Evolutionary conservation across 1,140 invertebrate genomes (phyloP).

Genomic region (Drosophila equinoxialis): DNA sequence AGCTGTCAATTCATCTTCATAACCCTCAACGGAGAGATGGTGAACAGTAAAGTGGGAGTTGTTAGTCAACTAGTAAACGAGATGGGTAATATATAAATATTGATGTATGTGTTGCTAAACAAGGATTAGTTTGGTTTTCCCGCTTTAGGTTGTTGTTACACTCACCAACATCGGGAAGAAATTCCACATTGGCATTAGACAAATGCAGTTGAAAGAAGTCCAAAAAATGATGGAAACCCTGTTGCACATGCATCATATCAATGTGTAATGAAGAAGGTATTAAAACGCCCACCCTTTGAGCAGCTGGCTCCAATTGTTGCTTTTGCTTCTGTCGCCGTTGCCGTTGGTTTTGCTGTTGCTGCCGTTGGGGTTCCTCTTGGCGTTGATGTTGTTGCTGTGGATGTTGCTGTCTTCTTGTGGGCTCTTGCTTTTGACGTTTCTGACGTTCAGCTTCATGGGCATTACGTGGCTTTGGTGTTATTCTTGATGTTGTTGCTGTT

Average conservation of each 20-base stretch:
- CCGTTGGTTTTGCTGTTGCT: conserved; percentile 34
- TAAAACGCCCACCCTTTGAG: conserved; percentile 69
- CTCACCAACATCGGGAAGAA: conserved; percentile 76
- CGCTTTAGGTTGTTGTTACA: conserved; percentile 29
- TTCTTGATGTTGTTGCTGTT: conserved; percentile 28
- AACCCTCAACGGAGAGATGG: not conserved
- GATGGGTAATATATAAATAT: not conserved
- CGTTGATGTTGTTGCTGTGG: conserved; percentile 33
- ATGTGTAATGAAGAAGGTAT: conserved; percentile 65
- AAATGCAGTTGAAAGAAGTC: conserved; percentile 77
- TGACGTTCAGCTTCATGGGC: conserved; percentile 64
- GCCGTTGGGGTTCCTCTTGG: conserved; percentile 36
- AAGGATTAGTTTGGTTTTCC: not conserved
- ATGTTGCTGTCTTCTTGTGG: conserved; percentile 37
- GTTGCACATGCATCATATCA: conserved; percentile 76
- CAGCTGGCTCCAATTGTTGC: conserved; percentile 23
- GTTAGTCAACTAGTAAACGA: not conserved
- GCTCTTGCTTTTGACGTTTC: conserved; percentile 63
- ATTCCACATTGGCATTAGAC: conserved; percentile 70
- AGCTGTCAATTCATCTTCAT: conserved; percentile 40
- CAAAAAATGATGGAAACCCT: conserved; percentile 73
- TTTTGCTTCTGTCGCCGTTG: conserved; percentile 32
- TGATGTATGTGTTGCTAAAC: conserved; percentile 4
- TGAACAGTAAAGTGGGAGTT: not conserved
- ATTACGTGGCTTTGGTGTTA: conserved; percentile 51